Base-by-base conservation (phyloP, 1,140 invertebrate genomes). In the Aphis craccivora region DNA sequence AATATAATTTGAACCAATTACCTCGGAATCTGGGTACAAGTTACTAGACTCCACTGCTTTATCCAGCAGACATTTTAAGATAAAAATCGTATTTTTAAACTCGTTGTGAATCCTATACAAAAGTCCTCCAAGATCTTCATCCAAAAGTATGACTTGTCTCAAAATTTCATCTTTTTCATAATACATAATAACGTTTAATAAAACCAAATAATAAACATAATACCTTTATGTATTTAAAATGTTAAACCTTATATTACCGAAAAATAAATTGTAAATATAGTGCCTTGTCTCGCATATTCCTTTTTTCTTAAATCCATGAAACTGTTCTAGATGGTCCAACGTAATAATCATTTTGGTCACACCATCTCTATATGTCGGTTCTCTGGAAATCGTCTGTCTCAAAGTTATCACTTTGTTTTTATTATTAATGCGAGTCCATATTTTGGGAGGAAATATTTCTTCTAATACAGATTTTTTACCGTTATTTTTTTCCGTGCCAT, bases 341-440 rank as follows among this genome's bases (percentile, higher is more conserved):
- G 11, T 20, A 0, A 18, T 23, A 18, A 45, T 81, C 30, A 67
- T 91, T 30, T 48, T 48, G 0, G 1, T 2, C 8, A 91, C 30
- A 20, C 8, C 30, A 7, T 20, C 30, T 30, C 90, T 48, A 22
- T 40, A 8, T 22, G 43, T 43, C 20, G 43, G 23, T n/a, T 91
- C 60, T 81, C 40, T 91, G 14, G 90, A 91, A 43, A 91, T 76
- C 14, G 90, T 76, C n/a, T 91, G 90, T 76, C 40, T 91, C 60
- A 67, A 81, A 25, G 30, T 91, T 91, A n/a, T 43, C 40, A 23
- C 9, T 7, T 20, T 40, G 30, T 43, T 23, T 11, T 91, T n/a
- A 11, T 35, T 35, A 22, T n/a, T 14, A 8, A 9, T 9, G 2
- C 5, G 30, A 37, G 55, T 76, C 90, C 90, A 91, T 76, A 35